phyloP scores from a whole-genome alignment of 2,113 vertebrate genomes.

The Beaufortia kweichowensis region DNA sequence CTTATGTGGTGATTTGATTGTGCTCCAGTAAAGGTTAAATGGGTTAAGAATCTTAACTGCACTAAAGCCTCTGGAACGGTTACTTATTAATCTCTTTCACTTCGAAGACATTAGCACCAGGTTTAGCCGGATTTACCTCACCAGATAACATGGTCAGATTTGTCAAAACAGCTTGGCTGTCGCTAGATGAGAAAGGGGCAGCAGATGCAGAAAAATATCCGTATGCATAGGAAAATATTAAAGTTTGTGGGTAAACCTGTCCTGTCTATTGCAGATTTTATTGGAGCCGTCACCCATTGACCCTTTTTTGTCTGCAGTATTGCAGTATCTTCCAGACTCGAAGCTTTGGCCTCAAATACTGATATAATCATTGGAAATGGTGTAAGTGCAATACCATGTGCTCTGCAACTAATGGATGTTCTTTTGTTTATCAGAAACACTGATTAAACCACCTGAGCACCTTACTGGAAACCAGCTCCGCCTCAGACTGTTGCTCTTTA shows the following conservation, averaged over 20 bases:
- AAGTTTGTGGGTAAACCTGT: conserved; percentile 45
- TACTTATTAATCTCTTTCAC: conserved; percentile 94
- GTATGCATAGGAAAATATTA: too few species aligned
- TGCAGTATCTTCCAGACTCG: conserved; percentile 20
- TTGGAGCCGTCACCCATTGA: conserved; percentile 34
- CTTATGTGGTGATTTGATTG: conserved; percentile 74
- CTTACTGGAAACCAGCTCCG: conserved; percentile 33
- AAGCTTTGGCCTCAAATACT: not conserved
- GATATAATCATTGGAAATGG: conserved; percentile 20
- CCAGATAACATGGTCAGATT: conserved; percentile 75
- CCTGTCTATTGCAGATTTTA: conserved; percentile 9
- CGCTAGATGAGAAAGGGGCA: conserved; percentile 54
- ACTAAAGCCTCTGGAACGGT: conserved; percentile 86
- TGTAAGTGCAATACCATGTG: conserved; percentile 33
- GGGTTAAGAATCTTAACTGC: conserved; percentile 92
- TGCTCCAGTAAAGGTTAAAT: conserved; percentile 84
- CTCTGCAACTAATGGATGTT: conserved; percentile 33
- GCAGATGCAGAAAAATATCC: conserved; percentile 29
- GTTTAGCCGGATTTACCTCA: conserved; percentile 87
- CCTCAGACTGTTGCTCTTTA: not conserved
- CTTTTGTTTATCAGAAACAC: conserved; percentile 41
- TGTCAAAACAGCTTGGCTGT: conserved; percentile 67
- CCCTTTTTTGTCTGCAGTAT: conserved; percentile 30
- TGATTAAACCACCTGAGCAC: conserved; percentile 39
- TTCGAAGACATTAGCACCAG: conserved; percentile 87